phyloP scores from a whole-genome alignment of 23 tunicate genomes.

The Trididemnum nubilum region DNA sequence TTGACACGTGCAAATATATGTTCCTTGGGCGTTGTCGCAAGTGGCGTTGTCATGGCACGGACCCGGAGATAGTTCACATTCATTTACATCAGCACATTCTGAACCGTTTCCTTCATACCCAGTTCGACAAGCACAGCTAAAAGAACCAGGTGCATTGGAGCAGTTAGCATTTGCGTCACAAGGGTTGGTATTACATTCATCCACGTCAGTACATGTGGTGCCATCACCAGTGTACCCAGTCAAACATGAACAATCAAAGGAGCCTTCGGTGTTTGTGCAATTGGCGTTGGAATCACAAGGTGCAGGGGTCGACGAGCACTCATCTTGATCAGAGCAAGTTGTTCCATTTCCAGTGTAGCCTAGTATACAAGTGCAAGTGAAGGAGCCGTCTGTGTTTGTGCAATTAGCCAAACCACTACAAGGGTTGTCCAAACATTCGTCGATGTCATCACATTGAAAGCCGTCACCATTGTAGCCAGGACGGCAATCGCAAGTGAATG shows the following conservation, averaged over 20 bases:
- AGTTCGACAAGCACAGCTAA: slow-evolving; percentile 5
- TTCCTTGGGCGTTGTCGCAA: slow-evolving; percentile 42
- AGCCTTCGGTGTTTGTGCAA: not conserved
- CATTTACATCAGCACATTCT: slow-evolving; percentile 51
- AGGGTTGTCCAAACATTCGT: slow-evolving; percentile 32
- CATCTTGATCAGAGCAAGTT: slow-evolving; percentile 24
- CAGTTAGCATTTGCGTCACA: slow-evolving; percentile 10
- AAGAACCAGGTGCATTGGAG: slow-evolving; percentile 8
- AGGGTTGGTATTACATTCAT: slow-evolving; percentile 28
- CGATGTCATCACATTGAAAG: slow-evolving; percentile 21
- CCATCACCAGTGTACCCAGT: no score
- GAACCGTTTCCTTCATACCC: slow-evolving; percentile 32
- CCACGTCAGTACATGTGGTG: slow-evolving; percentile 11
- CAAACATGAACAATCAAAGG: slow-evolving; percentile 1
- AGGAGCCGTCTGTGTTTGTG: slow-evolving; percentile 41
- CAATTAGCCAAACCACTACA: slow-evolving; percentile 33
- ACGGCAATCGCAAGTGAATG: slow-evolving; percentile 7
- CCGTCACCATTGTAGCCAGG: slow-evolving; percentile 22
- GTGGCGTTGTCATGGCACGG: slow-evolving; percentile 33
- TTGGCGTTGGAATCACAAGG: not conserved
- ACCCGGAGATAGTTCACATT: slow-evolving; percentile 30
- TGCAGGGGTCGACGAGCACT: slow-evolving; percentile 8
- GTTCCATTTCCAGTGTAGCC: slow-evolving; percentile 36
- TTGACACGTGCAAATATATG: slow-evolving; percentile 41
- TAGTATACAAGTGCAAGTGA: slow-evolving; percentile 28